phyloP scores from a whole-genome alignment of 2,113 vertebrate species.

The Megaceryle maxima region DNA sequence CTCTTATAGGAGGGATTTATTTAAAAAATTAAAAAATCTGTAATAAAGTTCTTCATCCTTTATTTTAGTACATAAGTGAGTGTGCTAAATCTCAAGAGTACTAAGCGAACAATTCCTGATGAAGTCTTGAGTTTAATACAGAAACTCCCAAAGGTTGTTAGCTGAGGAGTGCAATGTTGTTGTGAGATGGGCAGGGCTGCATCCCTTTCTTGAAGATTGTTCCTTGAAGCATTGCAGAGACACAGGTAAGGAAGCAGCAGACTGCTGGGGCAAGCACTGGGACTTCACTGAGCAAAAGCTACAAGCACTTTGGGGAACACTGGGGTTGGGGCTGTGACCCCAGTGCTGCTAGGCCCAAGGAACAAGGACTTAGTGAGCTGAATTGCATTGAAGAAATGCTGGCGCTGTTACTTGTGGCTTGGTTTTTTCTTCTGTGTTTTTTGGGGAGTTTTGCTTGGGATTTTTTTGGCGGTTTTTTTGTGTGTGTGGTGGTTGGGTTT shows the following conservation, averaged over 20 bases:
- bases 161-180: neutral
- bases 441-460: too few relatives aligned
- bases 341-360: neutral
- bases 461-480: too few relatives aligned
- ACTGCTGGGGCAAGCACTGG: neutral
- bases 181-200: neutral
- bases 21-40: neutral
- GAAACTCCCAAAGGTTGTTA: neutral
- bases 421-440: neutral
- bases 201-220: neutral
- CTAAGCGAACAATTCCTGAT: neutral
- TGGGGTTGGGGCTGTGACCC: neutral
- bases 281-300: neutral
- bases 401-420: neutral
- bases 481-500: neutral
- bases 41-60: neutral
- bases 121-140: neutral
- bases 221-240: neutral
- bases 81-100: neutral
- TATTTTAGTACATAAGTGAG: neutral
- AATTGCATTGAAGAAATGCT: neutral
- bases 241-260: neutral
- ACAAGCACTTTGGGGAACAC: neutral
- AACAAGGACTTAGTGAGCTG: neutral
- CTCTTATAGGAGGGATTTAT: neutral